These are phyloP conservation scores for Limanda limanda DNA, from an alignment of 2,113 vertebrate genomes.

Conservation along the genomic window DNA sequence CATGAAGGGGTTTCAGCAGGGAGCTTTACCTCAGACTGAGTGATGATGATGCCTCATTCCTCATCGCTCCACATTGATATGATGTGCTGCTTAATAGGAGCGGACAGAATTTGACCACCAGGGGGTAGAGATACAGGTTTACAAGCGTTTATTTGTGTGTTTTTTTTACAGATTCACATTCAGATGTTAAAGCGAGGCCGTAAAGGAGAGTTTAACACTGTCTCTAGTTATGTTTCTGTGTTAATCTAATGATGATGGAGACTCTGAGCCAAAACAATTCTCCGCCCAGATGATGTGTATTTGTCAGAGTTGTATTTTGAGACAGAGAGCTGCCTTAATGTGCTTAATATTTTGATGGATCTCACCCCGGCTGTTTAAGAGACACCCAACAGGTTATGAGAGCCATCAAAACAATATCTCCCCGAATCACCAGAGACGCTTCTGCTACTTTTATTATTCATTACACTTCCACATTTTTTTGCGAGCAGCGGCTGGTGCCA, in stretches of 20 bases:
- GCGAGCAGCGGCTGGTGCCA: slow-evolving; percentile 30
- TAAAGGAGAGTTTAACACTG: background rate
- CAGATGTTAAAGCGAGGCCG: background rate
- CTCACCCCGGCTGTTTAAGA: slow-evolving; percentile 21
- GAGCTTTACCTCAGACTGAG: background rate
- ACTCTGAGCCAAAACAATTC: background rate
- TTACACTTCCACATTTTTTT: slow-evolving; percentile 19
- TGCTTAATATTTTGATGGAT: slow-evolving; percentile 17
- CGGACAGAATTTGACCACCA: too few species aligned
- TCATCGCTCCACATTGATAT: background rate
- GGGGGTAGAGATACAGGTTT: too few species aligned
- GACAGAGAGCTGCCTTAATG: background rate
- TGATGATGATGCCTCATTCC: background rate
- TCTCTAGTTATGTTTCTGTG: background rate
- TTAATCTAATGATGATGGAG: background rate
- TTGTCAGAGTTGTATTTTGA: background rate
- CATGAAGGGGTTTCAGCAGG: background rate
- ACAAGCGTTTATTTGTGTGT: too few species aligned
- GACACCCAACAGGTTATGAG: slow-evolving; percentile 19
- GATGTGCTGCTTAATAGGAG: background rate
- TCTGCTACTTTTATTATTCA: slow-evolving; percentile 63
- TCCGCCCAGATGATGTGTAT: background rate
- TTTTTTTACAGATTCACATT: background rate
- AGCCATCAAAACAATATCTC: slow-evolving; percentile 46
- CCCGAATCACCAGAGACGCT: slow-evolving; percentile 49